Evolutionary conservation across 2,113 vertebrate species (phyloP).

Genomic region (Progne subis): DNA sequence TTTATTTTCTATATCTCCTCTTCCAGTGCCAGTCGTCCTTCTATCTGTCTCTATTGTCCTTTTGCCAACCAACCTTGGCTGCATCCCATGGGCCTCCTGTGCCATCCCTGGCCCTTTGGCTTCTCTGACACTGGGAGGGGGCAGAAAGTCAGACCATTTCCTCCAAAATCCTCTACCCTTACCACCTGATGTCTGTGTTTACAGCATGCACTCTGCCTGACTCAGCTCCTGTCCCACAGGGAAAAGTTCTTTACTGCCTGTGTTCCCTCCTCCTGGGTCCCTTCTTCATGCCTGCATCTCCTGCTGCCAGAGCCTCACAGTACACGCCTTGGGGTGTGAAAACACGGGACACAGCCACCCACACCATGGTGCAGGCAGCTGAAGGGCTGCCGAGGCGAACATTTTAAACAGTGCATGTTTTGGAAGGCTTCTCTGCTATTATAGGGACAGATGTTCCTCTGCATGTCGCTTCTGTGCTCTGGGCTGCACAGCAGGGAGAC

Average conservation of each 20-base stretch:
- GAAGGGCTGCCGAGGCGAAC: neutral
- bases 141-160: neutral
- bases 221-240: neutral
- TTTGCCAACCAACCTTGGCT: neutral
- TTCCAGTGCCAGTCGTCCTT: neutral
- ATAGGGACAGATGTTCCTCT: neutral
- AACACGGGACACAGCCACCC: neutral
- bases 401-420: neutral
- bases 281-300: neutral
- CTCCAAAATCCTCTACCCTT: neutral
- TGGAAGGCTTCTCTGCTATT: neutral
- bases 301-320: neutral
- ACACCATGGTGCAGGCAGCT: rapidly evolving
- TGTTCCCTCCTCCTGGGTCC: too few relatives aligned
- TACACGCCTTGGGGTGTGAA: rapidly evolving
- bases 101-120: neutral
- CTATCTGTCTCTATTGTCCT: neutral
- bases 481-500: neutral
- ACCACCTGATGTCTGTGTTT: neutral
- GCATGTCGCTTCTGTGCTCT: neutral
- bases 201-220: neutral
- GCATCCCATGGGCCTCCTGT: neutral
- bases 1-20: neutral
- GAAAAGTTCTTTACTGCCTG: neutral
- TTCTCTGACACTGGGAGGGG: neutral